A percentile compares a stretch with the other conserved stretches of the same genome.
phyloP scores from a whole-genome alignment of 2,888 invertebrate species.

The Limnephilus marmoratus region DNA sequence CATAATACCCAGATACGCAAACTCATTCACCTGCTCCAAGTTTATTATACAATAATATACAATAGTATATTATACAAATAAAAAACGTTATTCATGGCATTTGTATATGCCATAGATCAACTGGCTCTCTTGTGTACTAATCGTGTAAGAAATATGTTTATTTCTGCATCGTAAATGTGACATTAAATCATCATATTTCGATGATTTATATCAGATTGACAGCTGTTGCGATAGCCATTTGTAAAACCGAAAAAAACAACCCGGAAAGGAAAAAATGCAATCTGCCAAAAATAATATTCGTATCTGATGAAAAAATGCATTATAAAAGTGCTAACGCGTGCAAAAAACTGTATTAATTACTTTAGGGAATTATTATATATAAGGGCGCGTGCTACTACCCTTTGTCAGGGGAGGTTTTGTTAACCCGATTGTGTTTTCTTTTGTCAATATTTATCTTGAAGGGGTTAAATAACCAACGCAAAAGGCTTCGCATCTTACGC shows the following conservation, averaged over 20 bases:
- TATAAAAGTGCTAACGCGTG: background rate
- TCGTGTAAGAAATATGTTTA: too few species aligned
- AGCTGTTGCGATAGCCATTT: background rate
- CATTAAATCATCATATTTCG: background rate
- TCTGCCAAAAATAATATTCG: slow-evolving; percentile 11
- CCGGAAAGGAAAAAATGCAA: background rate
- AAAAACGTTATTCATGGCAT: too few species aligned
- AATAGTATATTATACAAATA: too few species aligned
- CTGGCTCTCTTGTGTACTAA: too few species aligned
- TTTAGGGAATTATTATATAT: background rate
- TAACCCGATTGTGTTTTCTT: slow-evolving; percentile 47
- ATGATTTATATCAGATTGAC: background rate
- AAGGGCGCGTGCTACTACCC: slow-evolving; percentile 43
- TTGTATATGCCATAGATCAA: too few species aligned
- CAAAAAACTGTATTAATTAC: slow-evolving; percentile 35
- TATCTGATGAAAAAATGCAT: background rate
- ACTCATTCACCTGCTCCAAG: too few species aligned
- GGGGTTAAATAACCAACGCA: background rate
- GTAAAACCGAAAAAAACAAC: background rate
- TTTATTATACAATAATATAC: too few species aligned
- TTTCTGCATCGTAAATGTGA: background rate
- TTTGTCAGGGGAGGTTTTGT: slow-evolving; percentile 35
- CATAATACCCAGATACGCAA: too few species aligned
- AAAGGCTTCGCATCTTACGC: slow-evolving; percentile 23
- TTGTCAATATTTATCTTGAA: slow-evolving; percentile 56